Evolutionary conservation across 2,888 invertebrate genomes (phyloP), one percentile per base, ranked within the genome.

Genomic region (Cantharis rustica): DNA sequence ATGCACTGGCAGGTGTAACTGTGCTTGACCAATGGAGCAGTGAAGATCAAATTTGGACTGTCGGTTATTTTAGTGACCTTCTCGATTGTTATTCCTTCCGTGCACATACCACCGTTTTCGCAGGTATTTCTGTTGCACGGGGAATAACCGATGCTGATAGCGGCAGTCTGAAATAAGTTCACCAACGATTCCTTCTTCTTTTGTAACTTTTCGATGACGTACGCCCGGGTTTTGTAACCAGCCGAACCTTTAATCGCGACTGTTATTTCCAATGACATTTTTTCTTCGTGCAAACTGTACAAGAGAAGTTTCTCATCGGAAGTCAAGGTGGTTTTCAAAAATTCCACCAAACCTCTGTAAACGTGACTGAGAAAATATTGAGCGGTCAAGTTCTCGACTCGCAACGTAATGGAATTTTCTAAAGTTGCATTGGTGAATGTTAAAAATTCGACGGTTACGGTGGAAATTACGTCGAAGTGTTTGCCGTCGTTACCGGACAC

Each of bases 401-500:
- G 91, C 15, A 97, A 87, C 0, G 95, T 94, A 0, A 97, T 90
- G 10, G 96, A 95, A 86, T 96, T 95, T 73, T 94, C 93, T 4
- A 98, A 91, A 0, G 97, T 97, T 13, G 88, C 88, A 85, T 97
- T 96, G 81, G 94, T 93, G 85, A 97, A 96, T 3, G 91, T 90
- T 71, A 94, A 90, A 84, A 96, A 96, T 85, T 95, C 94, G 0
- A 98, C 92, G 5, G 94, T 94, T 3, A 97, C 93, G 9, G 94
- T 94, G 1, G 97, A 98, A n/a, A 93, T 89, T 0, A 98, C 98
- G 87, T 96, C 95, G 74, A 91, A 91, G 85, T 97, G 96, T 81
- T 93, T 92, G 0, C 98, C 98, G 88, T 98, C 98, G 86, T 95
- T 96, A 1, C 97, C 97, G 10, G 93, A 92, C 0, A 98, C 92